Percentiles rank a stretch among this genome's conserved stretches.
Evolutionary conservation across 2,888 invertebrate genomes (phyloP).

Genomic region (Protonemura montana): DNA sequence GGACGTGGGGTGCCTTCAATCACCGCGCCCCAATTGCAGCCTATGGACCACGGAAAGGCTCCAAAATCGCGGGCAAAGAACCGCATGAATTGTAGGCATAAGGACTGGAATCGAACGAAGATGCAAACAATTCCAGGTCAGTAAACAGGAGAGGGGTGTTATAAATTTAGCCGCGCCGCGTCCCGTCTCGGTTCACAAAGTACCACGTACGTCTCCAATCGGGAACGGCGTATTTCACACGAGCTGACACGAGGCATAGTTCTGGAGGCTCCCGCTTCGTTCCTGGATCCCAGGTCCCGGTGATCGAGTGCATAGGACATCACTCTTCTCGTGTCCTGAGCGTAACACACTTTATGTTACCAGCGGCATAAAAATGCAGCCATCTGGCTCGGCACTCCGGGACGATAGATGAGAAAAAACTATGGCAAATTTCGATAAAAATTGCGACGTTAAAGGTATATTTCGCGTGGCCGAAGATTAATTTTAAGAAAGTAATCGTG

Average conservation of each 20-base stretch:
- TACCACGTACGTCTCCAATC: constrained; percentile 4
- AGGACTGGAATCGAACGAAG: not conserved
- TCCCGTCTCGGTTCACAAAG: not conserved
- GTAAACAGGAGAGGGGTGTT: not conserved
- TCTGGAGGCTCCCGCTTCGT: not conserved
- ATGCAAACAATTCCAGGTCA: not conserved
- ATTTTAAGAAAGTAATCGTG: not conserved
- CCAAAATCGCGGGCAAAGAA: not conserved
- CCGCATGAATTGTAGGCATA: not conserved
- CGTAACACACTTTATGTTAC: not conserved
- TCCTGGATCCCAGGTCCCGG: not conserved
- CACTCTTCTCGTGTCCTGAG: not conserved
- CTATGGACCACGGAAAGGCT: not conserved
- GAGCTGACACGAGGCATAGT: not conserved
- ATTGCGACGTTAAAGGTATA: not conserved
- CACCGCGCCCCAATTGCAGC: not conserved
- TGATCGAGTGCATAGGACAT: not conserved
- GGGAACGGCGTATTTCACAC: not conserved
- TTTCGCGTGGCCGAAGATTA: not conserved
- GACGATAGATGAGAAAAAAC: not conserved
- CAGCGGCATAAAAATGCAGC: not conserved
- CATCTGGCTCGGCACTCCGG: not conserved
- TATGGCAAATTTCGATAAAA: not conserved
- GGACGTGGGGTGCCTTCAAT: not conserved
- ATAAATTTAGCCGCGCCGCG: not conserved